Base-by-base conservation (phyloP, 1,140 invertebrate genomes). In the Tetranychus cinnabarinus region DNA sequence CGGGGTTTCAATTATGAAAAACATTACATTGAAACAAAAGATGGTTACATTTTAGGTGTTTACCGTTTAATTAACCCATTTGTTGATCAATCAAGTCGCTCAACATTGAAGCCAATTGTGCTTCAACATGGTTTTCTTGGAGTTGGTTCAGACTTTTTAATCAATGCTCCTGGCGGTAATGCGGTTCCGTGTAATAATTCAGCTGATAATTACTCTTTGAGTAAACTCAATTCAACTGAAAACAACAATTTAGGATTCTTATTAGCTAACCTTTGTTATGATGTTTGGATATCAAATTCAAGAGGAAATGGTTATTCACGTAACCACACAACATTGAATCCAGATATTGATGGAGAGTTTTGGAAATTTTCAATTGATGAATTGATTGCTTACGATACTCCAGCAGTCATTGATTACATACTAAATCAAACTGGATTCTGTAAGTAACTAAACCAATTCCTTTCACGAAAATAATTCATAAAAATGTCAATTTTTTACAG, bases 101-200 rank as follows among this genome's bases (percentile, higher is more conserved):
- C 34, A 42, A 10, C 0, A 33, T 0, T 55, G 39, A 63, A 61
- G 3, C 77, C 77, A 0, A 79, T 83, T 15, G 12, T 65, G 6
- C 68, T 86, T 0, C 83, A 86, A 67, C 86, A 88, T 70, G 86
- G 86, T 0, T 72, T 88, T 7, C 70, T 86, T 0, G 80, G 79
- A 7, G 81, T 81, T 67, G 85, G 83, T 1, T 33, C 31, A 31
- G 56, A 46, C n/a, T 62, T 33, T 10, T 31, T 62, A 2, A 33
- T 39, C 1, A 54, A 23, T 15, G 12, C 56, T 5, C 23, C 45
- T 13, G 58, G 46, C 35, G 56, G 56, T 34, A 5, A 57, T 36
- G 8, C 35, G 13, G 35, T 31, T n/a, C 2, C n/a, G 0, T 13
- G 23, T 39, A 23, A 23, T 13, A 15, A 45, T 31, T 8, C 33